Base-by-base conservation (phyloP, 2,797 vertebrate species). In the Arrhamphus sclerolepis region DNA sequence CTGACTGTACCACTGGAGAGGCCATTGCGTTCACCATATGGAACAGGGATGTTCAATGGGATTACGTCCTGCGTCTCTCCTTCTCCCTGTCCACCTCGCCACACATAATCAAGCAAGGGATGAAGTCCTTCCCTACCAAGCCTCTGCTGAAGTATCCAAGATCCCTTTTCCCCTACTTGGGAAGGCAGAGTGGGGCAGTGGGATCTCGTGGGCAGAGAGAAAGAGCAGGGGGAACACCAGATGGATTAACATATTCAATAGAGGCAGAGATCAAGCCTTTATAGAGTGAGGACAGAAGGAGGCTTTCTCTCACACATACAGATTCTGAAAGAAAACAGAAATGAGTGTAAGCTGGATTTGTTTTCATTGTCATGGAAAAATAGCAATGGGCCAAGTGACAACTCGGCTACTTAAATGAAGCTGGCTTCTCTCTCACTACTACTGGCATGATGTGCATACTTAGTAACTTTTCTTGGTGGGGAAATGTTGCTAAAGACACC, bases 241-340 rank as follows among this genome's bases (percentile, higher is more conserved):
- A 82, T 83, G 89, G 92, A 93, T 93, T 92, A 93, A 90, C 92
- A 92, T 93, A 92, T 92, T 92, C 89, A 93, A 89, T 89, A 80
- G 87, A 89, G 88, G 88, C 89, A 89, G 86, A 92, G 90, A 92
- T 92, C 90, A 91, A 89, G 87, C 74, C 82, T 90, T 90, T 89
- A 90, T 87, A 81, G 84, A 89, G 82, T 77, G 81, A 85, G 81
- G 85, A 85, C 85, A 87, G 83, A 89, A 75, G 74, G 75, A 81
- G 86, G 76, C 81, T 84, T 81, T 89, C 82, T 86, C 81, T 85
- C 78, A 77, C 79, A 81, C 83, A 80, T 74, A 75, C 72, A 80
- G 69, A 76, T 78, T 58, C 63, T 72, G 77, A 82, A 79, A 82
- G 83, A 89, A 81, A 86, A 82, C 80, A 85, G 79, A 82, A 89